Base-by-base conservation (phyloP, 2,888 invertebrate genomes). In the Mycalesis mineus region DNA sequence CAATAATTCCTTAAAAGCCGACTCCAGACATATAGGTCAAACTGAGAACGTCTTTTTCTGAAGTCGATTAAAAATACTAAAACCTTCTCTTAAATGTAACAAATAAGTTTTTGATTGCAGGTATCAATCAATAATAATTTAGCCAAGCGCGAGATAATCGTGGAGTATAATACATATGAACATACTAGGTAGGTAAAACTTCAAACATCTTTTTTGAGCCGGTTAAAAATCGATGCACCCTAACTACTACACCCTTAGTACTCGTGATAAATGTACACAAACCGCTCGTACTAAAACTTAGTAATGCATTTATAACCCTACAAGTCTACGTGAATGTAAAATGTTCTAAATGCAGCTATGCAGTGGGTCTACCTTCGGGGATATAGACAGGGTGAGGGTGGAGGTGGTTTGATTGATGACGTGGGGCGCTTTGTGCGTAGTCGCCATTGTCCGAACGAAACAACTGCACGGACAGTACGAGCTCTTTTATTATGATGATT, bases 381-480 rank as follows among this genome's bases (percentile, higher is more conserved):
- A 51, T 41, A 56, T 49, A 47, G 42, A 52, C 58, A 59, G 61
- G 55, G 62, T 64, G 68, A 68, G 65, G 72, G 66, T 64, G 65
- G 68, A 64, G 63, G 65, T 59, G 72, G 77, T 74, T 78, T 86
- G 85, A 86, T 85, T 84, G 85, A 86, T 85, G 85, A 82, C 74
- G 75, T 69, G 74, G 75, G 78, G 75, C 68, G 77, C 72, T 77
- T 80, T 80, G 80, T 80, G 74, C 75, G 77, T 76, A 73, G 71
- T 73, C 72, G 75, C 74, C 77, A 84, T 85, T 87, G 86, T 87
- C 83, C 82, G 77, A 75, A 80, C 80, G 82, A 84, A 85, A 84
- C 84, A 82, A 85, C 82, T 79, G 75, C 73, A 76, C 77, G 77
- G 66, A 65, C 63, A 64, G 61, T 80, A 78, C 76, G 77, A 78